Evolutionary conservation across 2,888 invertebrate species (phyloP).

Genomic region (Andrena haemorrhoa): DNA sequence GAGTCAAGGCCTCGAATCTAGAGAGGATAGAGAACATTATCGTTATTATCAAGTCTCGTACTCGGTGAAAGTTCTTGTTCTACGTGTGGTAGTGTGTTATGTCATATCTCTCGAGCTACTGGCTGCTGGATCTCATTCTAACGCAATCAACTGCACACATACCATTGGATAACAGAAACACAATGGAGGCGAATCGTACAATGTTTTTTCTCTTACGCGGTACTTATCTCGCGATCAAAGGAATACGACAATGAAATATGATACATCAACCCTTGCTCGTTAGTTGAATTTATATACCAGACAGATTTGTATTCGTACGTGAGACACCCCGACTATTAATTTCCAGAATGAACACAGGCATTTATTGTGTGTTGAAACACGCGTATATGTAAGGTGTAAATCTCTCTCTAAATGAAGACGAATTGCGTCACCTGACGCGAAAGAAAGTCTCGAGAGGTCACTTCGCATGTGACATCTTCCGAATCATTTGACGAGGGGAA

Average conservation of each 20-base stretch:
- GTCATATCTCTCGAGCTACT: constrained; percentile 65
- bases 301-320: not conserved
- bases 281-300: not conserved
- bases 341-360: not conserved
- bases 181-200: not conserved
- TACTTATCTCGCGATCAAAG: too few species aligned
- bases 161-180: not conserved
- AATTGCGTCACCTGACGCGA: constrained; percentile 10
- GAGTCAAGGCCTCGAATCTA: constrained; percentile 76
- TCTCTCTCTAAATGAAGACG: constrained; percentile 10
- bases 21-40: constrained; percentile 55
- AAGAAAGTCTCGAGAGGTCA: constrained; percentile 14
- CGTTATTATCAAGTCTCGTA: constrained; percentile 31
- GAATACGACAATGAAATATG: too few species aligned
- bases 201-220: not conserved
- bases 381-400: constrained; percentile 1
- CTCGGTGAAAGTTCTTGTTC: constrained; percentile 74
- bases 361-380: constrained; percentile 12
- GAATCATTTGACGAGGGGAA: constrained; percentile 1
- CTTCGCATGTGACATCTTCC: not conserved
- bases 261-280: too few species aligned
- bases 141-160: constrained; percentile 30
- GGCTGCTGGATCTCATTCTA: constrained; percentile 34
- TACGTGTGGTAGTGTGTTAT: constrained; percentile 65
- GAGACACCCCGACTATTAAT: not conserved